phyloP scores from a whole-genome alignment of 2,113 vertebrate genomes.

The Clinocottus analis region DNA sequence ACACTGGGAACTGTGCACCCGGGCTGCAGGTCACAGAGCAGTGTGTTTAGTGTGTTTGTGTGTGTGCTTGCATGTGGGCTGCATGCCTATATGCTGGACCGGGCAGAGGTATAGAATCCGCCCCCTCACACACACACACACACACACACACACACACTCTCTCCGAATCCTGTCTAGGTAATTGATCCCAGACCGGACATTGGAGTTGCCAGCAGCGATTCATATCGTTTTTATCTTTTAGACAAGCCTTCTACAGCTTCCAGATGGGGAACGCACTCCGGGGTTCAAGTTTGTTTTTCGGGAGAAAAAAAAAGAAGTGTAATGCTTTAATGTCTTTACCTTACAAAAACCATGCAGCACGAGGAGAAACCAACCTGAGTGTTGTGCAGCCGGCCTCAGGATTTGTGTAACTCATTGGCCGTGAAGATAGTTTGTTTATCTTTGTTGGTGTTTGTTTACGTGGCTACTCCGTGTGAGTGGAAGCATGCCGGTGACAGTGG shows the following conservation, averaged over 20 bases:
- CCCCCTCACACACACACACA: background rate
- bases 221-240: conserved; percentile 85
- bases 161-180: conserved; percentile 79
- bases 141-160: conserved; percentile 6
- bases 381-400: conserved; percentile 19
- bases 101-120: conserved; percentile 54
- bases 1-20: conserved; percentile 48
- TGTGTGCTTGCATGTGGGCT: conserved; percentile 49
- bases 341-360: conserved; percentile 57
- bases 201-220: conserved; percentile 83
- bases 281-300: conserved; percentile 78
- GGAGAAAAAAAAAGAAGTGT: conserved; percentile 62
- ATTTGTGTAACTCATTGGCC: conserved; percentile 20
- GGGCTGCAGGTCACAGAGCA: conserved; percentile 57
- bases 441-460: conserved; percentile 44
- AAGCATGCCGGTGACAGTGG: conserved; percentile 35
- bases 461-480: conserved; percentile 41
- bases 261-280: conserved; percentile 81
- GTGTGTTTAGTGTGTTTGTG: conserved; percentile 55
- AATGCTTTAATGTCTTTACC: conserved; percentile 81
- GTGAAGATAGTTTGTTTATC: conserved; percentile 39
- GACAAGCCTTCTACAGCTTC: conserved; percentile 82
- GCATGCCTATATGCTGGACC: conserved; percentile 38
- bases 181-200: conserved; percentile 86
- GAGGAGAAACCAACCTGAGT: conserved; percentile 3